Evolutionary conservation across 2,888 invertebrate genomes (phyloP), one percentile per base, ranked within the genome.

Genomic region (Chironomus riparius): DNA sequence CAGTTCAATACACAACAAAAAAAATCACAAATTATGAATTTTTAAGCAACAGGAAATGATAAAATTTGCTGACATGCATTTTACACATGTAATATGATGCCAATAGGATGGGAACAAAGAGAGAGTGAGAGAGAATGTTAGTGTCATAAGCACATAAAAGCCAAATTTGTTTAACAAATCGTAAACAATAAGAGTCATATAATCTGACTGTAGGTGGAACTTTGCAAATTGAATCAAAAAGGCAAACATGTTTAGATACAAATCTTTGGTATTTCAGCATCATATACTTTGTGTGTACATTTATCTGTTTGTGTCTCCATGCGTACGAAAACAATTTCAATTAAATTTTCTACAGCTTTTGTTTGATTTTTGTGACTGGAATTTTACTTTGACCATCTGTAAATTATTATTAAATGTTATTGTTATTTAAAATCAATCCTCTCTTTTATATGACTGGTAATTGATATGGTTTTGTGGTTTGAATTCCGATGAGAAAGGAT

Each of bases 81-180:
- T 65, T 65, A 65, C 65, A 65, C 24, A 24, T 65, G 65, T 65
- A 65, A 56, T 5, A 21, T 65, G 24, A 21, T 24, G 4, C 18
- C 24, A 24, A 38, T 22, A 65, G 21, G 24, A 65, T 65, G 65
- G 21, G 12, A 65, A 24, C 24, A 24, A n/a, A n/a, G n/a, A n/a
- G n/a, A 13, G 65, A 65, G 21, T 18, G 18, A 56, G 15, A 56
- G 56, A 38, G 10, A 38, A 38, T 38, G 38, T 38, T 38, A 56
- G 18, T 56, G 56, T 56, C 56, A 56, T 56, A 15, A 56, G 56
- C 56, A 56, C 4, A 56, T 56, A 56, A 65, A 65, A 65, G 65
- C 21, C 12, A 65, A 65, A 65, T 65, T 65, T 65, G 65, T 24
- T 65, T 65, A 65, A 65, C 22, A 65, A 65, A 65, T 65, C 65